These are phyloP conservation scores for Camponotus fellah DNA, from an alignment of 2,888 invertebrate genomes.

Conservation along the genomic window DNA sequence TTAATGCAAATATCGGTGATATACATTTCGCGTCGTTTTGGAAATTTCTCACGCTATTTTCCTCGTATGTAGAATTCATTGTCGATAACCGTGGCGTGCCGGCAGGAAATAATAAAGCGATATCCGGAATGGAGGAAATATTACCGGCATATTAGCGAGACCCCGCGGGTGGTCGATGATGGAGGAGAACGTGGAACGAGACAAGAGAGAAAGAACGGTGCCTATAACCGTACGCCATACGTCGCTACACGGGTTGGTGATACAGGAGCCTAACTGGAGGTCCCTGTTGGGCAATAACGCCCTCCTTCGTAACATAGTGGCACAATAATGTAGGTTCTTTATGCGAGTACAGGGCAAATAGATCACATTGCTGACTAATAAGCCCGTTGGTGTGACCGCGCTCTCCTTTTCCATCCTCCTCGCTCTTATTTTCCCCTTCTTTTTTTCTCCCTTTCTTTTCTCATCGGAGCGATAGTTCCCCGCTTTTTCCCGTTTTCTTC, in stretches of 20 bases:
- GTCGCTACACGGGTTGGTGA: constrained; percentile 68
- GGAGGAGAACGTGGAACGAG: constrained; percentile 36
- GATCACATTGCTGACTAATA: constrained; percentile 86
- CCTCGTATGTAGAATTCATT: constrained; percentile 51
- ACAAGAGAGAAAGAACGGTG: constrained; percentile 62
- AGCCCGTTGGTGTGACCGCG: constrained; percentile 82
- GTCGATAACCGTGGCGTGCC: constrained; percentile 50
- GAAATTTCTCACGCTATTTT: constrained; percentile 64
- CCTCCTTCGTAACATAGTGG: constrained; percentile 83
- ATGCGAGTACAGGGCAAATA: constrained; percentile 85
- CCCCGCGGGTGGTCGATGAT: constrained; percentile 65
- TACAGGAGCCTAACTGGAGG: constrained; percentile 77
- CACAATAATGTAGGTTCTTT: constrained; percentile 84
- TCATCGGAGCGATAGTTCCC: constrained; percentile 62
- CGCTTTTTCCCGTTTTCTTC: constrained; percentile 81
- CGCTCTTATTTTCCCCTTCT: constrained; percentile 69
- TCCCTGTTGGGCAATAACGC: constrained; percentile 85
- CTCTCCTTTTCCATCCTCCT: constrained; percentile 56
- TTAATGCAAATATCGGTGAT: not conserved
- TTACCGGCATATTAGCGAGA: constrained; percentile 76
- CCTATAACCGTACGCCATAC: constrained; percentile 77
- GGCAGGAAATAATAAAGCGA: constrained; percentile 80
- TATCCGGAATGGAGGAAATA: constrained; percentile 80
- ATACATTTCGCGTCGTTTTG: constrained; percentile 47
- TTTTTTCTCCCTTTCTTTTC: constrained; percentile 42